Percentiles rank a stretch among this genome's conserved stretches.
Conservation (phyloP, 2,888 invertebrate genomes). For the Eupithecia subumbrata region DNA sequence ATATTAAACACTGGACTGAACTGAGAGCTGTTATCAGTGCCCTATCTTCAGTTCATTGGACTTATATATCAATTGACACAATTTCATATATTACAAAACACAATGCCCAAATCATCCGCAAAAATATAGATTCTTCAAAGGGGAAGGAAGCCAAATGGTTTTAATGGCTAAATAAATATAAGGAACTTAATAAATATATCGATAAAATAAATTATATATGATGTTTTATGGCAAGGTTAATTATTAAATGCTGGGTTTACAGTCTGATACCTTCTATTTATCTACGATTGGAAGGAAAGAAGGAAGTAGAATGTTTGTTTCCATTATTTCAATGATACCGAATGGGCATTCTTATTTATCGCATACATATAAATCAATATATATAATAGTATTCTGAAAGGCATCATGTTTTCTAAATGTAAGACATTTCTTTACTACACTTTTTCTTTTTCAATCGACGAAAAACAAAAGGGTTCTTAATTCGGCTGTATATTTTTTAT, state of each 20-base stretch:
- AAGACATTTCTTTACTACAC: not conserved
- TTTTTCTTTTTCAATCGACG: no score
- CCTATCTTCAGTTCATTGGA: conserved; percentile 34
- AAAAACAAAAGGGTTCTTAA: no score
- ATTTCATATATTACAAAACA: conserved; percentile 10
- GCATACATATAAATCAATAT: not conserved
- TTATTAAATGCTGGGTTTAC: conserved; percentile 48
- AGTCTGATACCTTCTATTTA: conserved; percentile 54
- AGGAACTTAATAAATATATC: not conserved
- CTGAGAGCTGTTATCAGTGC: conserved; percentile 15
- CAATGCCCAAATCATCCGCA: not conserved
- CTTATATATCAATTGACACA: conserved; percentile 35
- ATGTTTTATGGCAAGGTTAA: conserved; percentile 34
- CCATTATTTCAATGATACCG: conserved; percentile 42
- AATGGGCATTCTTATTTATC: not conserved
- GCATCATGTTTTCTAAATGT: not conserved
- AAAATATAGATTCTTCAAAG: not conserved
- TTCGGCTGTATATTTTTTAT: no score
- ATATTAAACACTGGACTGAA: conserved; percentile 29
- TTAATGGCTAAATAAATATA: not conserved
- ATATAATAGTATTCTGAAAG: not conserved
- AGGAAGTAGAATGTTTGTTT: conserved; percentile 54
- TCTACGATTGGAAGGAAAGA: conserved; percentile 64
- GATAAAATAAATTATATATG: not conserved
- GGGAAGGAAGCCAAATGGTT: not conserved